Percentiles rank a stretch among this genome's conserved stretches.
These are phyloP conservation scores for Spizella passerina DNA, from an alignment of 2,797 vertebrate genomes.

Conservation along the genomic window DNA sequence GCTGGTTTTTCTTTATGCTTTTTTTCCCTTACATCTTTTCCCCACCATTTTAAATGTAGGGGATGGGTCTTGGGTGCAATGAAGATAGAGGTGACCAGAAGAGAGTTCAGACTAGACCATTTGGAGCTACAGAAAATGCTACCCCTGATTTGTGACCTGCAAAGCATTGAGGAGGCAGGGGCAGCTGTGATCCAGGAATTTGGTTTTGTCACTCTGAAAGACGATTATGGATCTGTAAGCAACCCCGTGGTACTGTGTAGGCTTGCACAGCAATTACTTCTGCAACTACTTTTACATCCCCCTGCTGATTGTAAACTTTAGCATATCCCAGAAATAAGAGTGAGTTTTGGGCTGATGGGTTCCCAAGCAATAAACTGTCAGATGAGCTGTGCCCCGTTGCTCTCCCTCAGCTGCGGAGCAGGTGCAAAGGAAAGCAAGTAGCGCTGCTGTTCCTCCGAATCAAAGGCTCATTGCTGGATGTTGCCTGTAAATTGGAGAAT, in stretches of 20 bases:
- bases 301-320: neutral
- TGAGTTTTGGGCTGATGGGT: neutral
- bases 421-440: neutral
- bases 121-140: neutral
- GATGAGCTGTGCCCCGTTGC: neutral
- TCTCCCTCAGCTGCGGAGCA: neutral
- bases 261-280: neutral
- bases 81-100: neutral
- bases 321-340: neutral
- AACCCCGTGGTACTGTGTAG: neutral
- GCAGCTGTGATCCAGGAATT: neutral
- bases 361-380: neutral
- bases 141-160: neutral
- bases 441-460: neutral
- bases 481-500: neutral
- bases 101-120: neutral
- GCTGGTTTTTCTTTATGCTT: rapidly evolving
- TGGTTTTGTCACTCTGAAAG: neutral
- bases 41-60: neutral
- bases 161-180: neutral
- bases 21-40: neutral
- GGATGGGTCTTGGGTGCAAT: neutral
- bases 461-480: neutral
- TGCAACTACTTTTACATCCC: neutral
- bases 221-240: neutral